Percentiles rank a stretch among this genome's conserved stretches.
Conservation (phyloP, 2,113 vertebrate species). For the Forbesichthys papilliferus region DNA sequence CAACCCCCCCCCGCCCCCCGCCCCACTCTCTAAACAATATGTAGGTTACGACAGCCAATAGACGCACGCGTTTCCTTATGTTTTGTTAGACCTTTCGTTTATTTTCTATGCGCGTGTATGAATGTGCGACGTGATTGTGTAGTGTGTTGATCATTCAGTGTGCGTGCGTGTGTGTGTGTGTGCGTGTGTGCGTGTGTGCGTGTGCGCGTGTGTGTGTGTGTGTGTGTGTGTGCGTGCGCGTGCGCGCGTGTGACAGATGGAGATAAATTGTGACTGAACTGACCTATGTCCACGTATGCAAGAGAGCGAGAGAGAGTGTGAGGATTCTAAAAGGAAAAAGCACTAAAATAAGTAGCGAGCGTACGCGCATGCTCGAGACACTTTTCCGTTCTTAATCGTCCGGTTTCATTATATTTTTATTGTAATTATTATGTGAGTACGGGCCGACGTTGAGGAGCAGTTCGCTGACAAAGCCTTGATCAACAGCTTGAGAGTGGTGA, state of each 20-base stretch:
- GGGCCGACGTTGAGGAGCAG: slow-evolving; percentile 32
- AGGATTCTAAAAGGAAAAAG: slow-evolving; percentile 42
- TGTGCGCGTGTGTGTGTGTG: slow-evolving; percentile 4
- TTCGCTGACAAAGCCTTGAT: slow-evolving; percentile 60
- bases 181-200: slow-evolving; percentile 8
- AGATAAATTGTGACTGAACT: slow-evolving; percentile 28
- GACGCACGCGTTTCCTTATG: slow-evolving; percentile 30
- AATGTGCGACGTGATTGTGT: slow-evolving; percentile 43
- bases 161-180: slow-evolving; percentile 1
- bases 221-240: neutral
- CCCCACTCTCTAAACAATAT: slow-evolving; percentile 13
- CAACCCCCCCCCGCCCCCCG: neutral
- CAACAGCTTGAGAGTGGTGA: slow-evolving; percentile 41
- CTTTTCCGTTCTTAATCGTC: slow-evolving; percentile 16
- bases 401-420: slow-evolving; percentile 29
- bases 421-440: slow-evolving; percentile 27
- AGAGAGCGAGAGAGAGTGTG: neutral
- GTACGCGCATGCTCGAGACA: slow-evolving; percentile 44
- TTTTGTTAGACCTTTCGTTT: slow-evolving; percentile 10
- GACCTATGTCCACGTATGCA: neutral
- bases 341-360: slow-evolving; percentile 46
- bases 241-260: neutral
- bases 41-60: slow-evolving; percentile 79
- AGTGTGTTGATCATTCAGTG: slow-evolving; percentile 8
- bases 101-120: slow-evolving; percentile 54